Evolutionary conservation across 1,140 invertebrate genomes (phyloP).

Genomic region (Macrobrachium nipponense): DNA sequence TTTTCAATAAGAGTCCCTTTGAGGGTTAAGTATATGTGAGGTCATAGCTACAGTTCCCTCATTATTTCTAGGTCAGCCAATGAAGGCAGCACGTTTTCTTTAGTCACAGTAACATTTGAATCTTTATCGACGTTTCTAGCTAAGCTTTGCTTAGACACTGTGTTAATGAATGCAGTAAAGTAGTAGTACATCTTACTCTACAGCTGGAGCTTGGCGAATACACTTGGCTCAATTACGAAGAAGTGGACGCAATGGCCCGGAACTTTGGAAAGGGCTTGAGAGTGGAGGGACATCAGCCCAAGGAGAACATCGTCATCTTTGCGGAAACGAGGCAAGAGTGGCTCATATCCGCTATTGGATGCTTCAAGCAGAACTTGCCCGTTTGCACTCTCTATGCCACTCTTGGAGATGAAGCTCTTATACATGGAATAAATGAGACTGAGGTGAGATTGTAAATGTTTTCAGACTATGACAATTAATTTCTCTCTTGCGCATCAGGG

Average conservation of each 20-base stretch:
- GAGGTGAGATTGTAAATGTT: slow-evolving; percentile 74
- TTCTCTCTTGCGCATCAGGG: too few relatives aligned
- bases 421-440: slow-evolving; percentile 96
- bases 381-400: slow-evolving; percentile 98
- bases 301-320: slow-evolving; percentile 89
- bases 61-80: too few relatives aligned
- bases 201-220: slow-evolving; percentile 89
- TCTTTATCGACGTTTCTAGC: neutral
- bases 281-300: slow-evolving; percentile 74
- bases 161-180: neutral
- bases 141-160: neutral
- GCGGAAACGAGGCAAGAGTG: slow-evolving; percentile 97
- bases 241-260: slow-evolving; percentile 80
- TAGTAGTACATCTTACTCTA: neutral
- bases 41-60: too few relatives aligned
- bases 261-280: slow-evolving; percentile 84
- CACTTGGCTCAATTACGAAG: slow-evolving; percentile 87
- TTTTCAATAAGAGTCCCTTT: too few relatives aligned
- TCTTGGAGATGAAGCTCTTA: slow-evolving; percentile 94
- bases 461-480: too few relatives aligned
- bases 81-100: too few relatives aligned
- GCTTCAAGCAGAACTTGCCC: slow-evolving; percentile 90
- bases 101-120: too few relatives aligned
- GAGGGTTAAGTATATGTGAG: too few relatives aligned
- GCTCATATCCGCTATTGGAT: slow-evolving; percentile 93